These are phyloP conservation scores for Protobothrops mucrosquamatus DNA, from an alignment of 2,113 vertebrate species.

Conservation along the genomic window DNA sequence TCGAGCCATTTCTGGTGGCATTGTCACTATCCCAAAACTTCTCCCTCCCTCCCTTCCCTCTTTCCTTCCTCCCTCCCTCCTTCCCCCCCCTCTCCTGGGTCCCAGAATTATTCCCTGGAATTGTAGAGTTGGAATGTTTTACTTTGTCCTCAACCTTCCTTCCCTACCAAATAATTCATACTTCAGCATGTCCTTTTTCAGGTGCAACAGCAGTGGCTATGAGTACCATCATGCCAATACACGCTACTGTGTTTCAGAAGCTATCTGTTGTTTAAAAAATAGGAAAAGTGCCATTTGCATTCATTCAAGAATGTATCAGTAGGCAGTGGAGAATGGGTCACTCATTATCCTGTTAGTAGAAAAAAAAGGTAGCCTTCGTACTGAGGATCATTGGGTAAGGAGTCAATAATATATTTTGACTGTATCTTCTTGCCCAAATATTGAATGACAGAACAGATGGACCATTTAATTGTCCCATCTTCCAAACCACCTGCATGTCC, in stretches of 20 bases:
- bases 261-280: background rate
- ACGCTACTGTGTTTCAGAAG: constrained; percentile 10
- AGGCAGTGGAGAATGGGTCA: background rate
- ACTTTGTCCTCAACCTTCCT: background rate
- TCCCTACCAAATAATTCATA: background rate
- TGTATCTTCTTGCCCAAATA: background rate
- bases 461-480: background rate
- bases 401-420: background rate
- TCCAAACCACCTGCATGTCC: background rate
- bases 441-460: background rate
- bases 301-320: constrained; percentile 4
- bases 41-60: background rate
- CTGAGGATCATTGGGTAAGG: background rate
- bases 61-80: background rate
- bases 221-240: background rate
- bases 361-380: background rate
- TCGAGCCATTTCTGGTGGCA: background rate
- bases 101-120: background rate
- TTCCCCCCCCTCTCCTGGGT: background rate
- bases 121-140: background rate
- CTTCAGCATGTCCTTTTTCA: background rate
- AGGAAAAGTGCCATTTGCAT: background rate
- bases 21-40: background rate
- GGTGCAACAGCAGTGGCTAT: background rate
- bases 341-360: background rate